Evolutionary conservation across 2,797 vertebrate genomes (phyloP), one percentile per base, ranked within the genome.

Genomic region (Danio jaintianensis): DNA sequence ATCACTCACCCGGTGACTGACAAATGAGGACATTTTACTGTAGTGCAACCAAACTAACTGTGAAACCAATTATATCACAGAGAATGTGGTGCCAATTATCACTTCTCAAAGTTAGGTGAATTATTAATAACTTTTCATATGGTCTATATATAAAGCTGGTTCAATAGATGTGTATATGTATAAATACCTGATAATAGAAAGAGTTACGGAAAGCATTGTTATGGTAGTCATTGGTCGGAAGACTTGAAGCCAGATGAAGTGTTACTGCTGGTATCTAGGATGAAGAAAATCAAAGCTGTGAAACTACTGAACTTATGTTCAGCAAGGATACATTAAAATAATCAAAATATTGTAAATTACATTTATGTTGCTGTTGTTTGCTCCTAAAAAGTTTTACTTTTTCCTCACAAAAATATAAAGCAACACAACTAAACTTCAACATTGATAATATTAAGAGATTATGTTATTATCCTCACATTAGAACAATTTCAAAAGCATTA

Each of bases 141-240:
- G 40, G 58, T 36, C 13, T 59, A n/a, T 36, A 43, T 70, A 22
- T 52, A 3, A 53, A n/a, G 4, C 12, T 29, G 1, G 4, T 55
- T 52, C 43, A 72, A 15, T 43, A 45, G 45, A 11, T 47, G 12
- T 38, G 10, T 78, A 50, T 45, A 79, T 70, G 11, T n/a, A 16
- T 59, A 9, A 5, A 5, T 78, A 98, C 96, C 96, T 97, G 93
- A 52, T 95, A 97, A 85, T 95, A 96, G 90, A 97, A 98, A 18
- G 92, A 94, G 79, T 92, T 93, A 47, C 93, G 92, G 91, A 97
- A 97, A 81, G 93, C 89, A 1, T 95, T 96, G 75, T 90, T 90
- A 9, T 85, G 68, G 69, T 92, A 88, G 70, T 90, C 87, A 58
- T 92, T 93, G 11, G 78, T 74, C 63, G 97, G 96, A 43, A 98